Evolutionary conservation across 1,140 invertebrate genomes (phyloP).

Genomic region (Drosophila insularis): DNA sequence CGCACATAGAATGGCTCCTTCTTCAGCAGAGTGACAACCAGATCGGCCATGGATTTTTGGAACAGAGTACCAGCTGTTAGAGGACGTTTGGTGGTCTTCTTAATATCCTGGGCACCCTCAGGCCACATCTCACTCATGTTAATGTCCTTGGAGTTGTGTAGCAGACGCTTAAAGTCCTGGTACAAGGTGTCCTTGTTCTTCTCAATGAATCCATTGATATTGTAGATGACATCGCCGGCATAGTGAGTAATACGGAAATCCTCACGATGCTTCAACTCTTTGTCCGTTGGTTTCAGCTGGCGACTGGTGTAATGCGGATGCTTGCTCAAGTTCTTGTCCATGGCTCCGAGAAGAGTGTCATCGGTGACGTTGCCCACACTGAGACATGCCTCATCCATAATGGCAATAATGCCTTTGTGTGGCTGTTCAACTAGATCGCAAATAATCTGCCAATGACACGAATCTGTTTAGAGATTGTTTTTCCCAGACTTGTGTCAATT

Average conservation of each 20-base stretch:
- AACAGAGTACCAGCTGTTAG: constrained; percentile 96
- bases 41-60: constrained; percentile 95
- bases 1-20: constrained; percentile 99
- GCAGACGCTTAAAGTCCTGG: constrained; percentile 96
- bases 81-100: constrained; percentile 96
- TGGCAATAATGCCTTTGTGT: constrained; percentile 95
- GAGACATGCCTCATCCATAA: constrained; percentile 97
- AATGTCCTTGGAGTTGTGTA: constrained; percentile 91
- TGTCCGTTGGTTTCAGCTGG: constrained; percentile 91
- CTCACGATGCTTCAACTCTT: constrained; percentile 90
- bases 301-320: constrained; percentile 96
- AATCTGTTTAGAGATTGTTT: background rate
- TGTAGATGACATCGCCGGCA: constrained; percentile 97
- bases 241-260: constrained; percentile 96
- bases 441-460: constrained; percentile 85
- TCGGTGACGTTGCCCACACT: constrained; percentile 97
- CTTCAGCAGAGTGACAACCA: constrained; percentile 93
- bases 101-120: constrained; percentile 95
- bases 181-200: constrained; percentile 98
- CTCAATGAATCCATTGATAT: constrained; percentile 94
- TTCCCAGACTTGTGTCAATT: background rate
- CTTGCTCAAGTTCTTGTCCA: constrained; percentile 93
- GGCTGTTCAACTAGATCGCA: constrained; percentile 95
- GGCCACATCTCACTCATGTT: constrained; percentile 96
- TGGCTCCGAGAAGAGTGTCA: constrained; percentile 94